A percentile compares a stretch with the other conserved stretches of the same genome.
Conservation (phyloP, 2,797 vertebrate genomes). For the Valencia hispanica region DNA sequence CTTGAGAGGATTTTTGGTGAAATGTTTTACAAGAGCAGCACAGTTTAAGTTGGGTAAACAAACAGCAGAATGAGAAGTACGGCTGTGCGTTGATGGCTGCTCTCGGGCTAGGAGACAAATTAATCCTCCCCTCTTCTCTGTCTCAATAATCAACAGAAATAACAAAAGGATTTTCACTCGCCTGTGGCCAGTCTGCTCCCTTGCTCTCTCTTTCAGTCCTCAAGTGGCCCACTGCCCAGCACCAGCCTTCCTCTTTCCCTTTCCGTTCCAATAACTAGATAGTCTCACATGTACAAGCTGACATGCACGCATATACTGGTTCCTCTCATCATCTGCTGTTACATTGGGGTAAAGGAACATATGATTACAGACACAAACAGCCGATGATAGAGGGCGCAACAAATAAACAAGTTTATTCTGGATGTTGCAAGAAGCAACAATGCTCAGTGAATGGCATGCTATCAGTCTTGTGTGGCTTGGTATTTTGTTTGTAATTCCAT, state of each 20-base stretch:
- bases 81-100: constrained; percentile 45
- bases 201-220: constrained; percentile 42
- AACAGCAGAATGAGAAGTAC: constrained; percentile 27
- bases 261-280: constrained; percentile 77
- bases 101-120: constrained; percentile 66
- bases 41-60: constrained; percentile 55
- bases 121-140: constrained; percentile 53
- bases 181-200: constrained; percentile 43
- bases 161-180: constrained; percentile 67
- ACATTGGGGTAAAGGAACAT: constrained; percentile 16
- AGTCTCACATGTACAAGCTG: constrained; percentile 47
- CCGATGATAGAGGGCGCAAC: constrained; percentile 18
- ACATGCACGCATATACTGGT: constrained; percentile 4
- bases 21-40: constrained; percentile 16
- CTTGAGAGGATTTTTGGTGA: constrained; percentile 17
- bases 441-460: constrained; percentile 7
- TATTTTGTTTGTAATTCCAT: constrained; percentile 8
- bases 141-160: constrained; percentile 70
- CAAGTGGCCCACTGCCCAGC: constrained; percentile 66
- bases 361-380: constrained; percentile 20
- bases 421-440: constrained; percentile 28
- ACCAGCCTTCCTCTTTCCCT: constrained; percentile 60
- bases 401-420: constrained; percentile 29
- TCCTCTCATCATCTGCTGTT: neutral
- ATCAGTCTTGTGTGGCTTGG: neutral